Evolutionary conservation across 1,140 invertebrate genomes (phyloP), one percentile per base, ranked within the genome.

Genomic region (Helicoverpa armigera): DNA sequence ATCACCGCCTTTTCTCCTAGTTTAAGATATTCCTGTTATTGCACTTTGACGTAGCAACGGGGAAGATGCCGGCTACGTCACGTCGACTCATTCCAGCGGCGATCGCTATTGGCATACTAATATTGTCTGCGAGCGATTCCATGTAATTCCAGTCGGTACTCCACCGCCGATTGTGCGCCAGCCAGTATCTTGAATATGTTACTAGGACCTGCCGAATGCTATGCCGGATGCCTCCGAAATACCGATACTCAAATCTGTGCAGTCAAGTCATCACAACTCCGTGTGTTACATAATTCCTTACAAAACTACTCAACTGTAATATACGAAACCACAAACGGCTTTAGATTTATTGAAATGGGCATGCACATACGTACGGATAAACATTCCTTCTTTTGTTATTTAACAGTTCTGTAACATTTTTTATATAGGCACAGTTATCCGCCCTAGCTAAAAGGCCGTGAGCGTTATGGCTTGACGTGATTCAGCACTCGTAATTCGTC

Each of bases 121-220:
- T 94, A 90, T 87, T 89, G 83, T 80, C 85, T 86, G 87, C 87
- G 88, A 94, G 88, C 87, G 88, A 93, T 91, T 90, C 89, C 90
- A 84, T 92, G 89, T 92, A 92, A 94, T 93, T 89, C 90, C 89
- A 87, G 85, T 82, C 90, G 83, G 84, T 87, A 91, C 90, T 91
- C 87, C 87, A 81, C 83, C 85, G 81, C 83, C 89, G 88, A 91
- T 90, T 89, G 91, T 88, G 84, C 83, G 80, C 85, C 88, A 88
- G 89, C 89, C 88, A 93, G 87, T 89, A 93, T 93, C 91, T 93
- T 93, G 89, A 90, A 93, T 93, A 92, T 92, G 91, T 93, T 93
- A 90, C 90, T 86, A 88, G 86, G 83, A 87, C 83, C 79, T 70
- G 82, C 72, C 53, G 72, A 84, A 74, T 50, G 48, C 16, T 75